Conservation (phyloP, 2,113 vertebrate genomes). For the Cygnus atratus region DNA sequence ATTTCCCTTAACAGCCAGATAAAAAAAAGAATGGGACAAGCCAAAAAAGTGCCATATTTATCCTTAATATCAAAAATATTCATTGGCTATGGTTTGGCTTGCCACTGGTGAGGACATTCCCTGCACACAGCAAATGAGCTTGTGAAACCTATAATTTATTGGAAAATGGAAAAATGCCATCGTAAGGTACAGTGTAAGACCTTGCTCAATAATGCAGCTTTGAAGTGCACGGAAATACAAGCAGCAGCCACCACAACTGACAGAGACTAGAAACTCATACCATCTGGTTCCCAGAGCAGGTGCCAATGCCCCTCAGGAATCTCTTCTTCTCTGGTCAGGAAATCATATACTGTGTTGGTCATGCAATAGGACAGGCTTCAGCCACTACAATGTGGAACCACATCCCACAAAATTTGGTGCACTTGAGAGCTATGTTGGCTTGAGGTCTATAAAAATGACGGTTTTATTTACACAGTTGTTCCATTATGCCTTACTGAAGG, state of each 20-base stretch:
- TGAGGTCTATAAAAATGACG: constrained; percentile 17
- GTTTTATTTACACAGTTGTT: constrained; percentile 36
- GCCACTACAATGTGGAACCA: neutral
- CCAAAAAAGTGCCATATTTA: neutral
- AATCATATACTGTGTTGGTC: neutral
- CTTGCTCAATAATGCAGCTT: neutral
- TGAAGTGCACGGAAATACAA: neutral
- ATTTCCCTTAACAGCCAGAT: neutral
- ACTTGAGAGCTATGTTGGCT: neutral
- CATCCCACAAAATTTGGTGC: neutral
- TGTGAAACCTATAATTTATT: neutral
- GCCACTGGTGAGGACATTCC: neutral
- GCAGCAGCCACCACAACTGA: neutral
- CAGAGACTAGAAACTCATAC: neutral
- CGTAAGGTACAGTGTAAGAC: accelerated
- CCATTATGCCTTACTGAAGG: constrained; percentile 1
- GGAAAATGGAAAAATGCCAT: neutral
- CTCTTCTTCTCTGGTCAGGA: neutral
- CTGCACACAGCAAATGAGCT: neutral
- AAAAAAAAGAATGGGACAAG: neutral
- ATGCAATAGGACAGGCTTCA: neutral
- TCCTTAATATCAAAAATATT: neutral
- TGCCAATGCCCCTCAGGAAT: neutral
- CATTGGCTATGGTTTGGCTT: neutral
- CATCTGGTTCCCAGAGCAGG: neutral